These are phyloP conservation scores for Halictus quadricinctus DNA, from an alignment of 2,888 invertebrate genomes.

Conservation along the genomic window DNA sequence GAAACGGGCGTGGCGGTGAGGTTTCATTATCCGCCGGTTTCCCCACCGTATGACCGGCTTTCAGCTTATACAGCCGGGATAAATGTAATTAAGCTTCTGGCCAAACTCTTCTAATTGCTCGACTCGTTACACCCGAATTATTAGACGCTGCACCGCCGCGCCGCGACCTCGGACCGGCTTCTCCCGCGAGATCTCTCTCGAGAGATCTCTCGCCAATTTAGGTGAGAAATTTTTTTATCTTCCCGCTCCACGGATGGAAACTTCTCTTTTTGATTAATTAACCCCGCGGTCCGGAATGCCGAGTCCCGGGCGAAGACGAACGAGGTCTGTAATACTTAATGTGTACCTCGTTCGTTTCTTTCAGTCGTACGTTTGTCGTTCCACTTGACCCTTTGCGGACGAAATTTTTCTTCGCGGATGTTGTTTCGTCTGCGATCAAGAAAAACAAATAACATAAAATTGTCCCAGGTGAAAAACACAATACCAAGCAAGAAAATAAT, in stretches of 20 bases:
- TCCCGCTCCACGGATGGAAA: not conserved
- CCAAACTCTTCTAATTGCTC: constrained; percentile 75
- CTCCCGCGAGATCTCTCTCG: not conserved
- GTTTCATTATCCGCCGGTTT: constrained; percentile 70
- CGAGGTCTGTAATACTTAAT: not conserved
- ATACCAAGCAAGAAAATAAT: too few species aligned
- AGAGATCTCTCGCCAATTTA: constrained; percentile 10
- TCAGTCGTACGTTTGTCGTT: not conserved
- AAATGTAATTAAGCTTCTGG: constrained; percentile 75
- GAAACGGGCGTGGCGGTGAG: constrained; percentile 50
- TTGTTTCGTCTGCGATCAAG: too few species aligned
- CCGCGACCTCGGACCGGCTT: not conserved
- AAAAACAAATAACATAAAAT: too few species aligned
- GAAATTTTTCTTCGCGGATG: too few species aligned
- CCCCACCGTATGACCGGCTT: constrained; percentile 70
- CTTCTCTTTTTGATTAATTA: constrained; percentile 3
- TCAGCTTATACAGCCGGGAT: constrained; percentile 61
- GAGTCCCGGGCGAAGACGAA: not conserved
- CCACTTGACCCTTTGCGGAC: not conserved
- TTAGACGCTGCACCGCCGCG: not conserved
- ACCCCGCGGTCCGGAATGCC: not conserved
- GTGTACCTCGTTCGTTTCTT: not conserved
- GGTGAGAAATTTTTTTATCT: not conserved
- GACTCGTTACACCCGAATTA: constrained; percentile 71
- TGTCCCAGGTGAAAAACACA: too few species aligned